phyloP scores from a whole-genome alignment of 2,113 vertebrate genomes.

The Hippoglossus stenolepis region DNA sequence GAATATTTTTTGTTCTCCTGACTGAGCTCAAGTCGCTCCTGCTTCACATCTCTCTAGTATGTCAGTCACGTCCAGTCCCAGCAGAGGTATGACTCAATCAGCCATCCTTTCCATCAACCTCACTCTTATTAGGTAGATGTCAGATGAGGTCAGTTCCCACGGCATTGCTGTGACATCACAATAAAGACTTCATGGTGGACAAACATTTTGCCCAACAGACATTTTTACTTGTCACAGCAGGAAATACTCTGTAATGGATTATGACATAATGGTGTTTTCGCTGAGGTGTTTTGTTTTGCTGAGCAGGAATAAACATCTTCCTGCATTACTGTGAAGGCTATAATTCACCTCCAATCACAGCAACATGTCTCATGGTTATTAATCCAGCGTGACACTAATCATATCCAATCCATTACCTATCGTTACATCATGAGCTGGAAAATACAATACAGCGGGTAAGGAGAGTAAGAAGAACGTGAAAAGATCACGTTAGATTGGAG shows the following conservation, averaged over 20 bases:
- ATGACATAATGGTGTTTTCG: neutral
- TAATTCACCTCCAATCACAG: neutral
- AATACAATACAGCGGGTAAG: neutral
- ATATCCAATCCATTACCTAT: neutral
- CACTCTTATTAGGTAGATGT: neutral
- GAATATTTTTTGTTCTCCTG: neutral
- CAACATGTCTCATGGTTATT: neutral
- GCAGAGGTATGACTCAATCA: neutral
- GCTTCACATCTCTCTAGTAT: neutral
- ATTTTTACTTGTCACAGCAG: neutral
- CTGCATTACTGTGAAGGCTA: conserved; percentile 1
- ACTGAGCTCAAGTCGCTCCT: neutral
- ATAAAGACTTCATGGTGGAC: neutral
- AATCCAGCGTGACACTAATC: conserved; percentile 19
- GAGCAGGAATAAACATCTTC: conserved; percentile 1
- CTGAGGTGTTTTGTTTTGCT: neutral
- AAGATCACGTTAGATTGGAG: neutral
- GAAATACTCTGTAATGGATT: neutral
- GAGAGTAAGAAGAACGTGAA: neutral
- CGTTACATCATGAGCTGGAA: neutral
- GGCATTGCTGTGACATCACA: neutral
- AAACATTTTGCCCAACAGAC: neutral
- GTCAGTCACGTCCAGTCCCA: neutral
- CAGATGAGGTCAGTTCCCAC: neutral
- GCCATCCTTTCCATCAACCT: neutral